Conservation (phyloP, 2,888 invertebrate species). For the Scrobipalpa costella region DNA sequence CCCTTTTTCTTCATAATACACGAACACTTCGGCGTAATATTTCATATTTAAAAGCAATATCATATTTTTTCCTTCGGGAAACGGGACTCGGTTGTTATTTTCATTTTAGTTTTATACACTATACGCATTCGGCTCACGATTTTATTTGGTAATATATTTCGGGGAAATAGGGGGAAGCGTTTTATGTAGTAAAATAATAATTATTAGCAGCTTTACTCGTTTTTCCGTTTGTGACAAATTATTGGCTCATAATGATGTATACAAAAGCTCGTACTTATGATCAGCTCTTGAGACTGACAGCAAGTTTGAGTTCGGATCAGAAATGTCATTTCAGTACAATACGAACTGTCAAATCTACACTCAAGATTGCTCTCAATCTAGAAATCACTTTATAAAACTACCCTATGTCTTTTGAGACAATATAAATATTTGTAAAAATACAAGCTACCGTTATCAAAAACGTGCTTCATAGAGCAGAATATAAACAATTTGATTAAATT, state of each 20-base stretch:
- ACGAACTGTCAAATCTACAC: no score
- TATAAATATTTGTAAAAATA: no score
- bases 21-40: slow-evolving; percentile 65
- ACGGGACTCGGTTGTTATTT: slow-evolving; percentile 17
- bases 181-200: neutral
- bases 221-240: no score
- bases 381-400: no score
- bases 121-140: slow-evolving; percentile 14
- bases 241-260: no score
- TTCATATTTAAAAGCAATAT: slow-evolving; percentile 77
- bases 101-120: slow-evolving; percentile 14
- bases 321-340: no score
- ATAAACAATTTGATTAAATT: slow-evolving; percentile 10
- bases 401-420: no score
- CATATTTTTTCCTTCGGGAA: slow-evolving; percentile 60
- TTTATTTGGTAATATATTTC: neutral
- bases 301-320: no score
- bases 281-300: no score
- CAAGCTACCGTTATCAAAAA: neutral
- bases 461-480: neutral
- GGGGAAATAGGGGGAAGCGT: neutral
- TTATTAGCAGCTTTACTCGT: neutral
- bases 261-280: no score
- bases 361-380: no score
- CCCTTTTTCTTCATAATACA: slow-evolving; percentile 73